These are phyloP conservation scores for Deroptyus accipitrinus DNA, from an alignment of 2,113 vertebrate species.

Conservation along the genomic window DNA sequence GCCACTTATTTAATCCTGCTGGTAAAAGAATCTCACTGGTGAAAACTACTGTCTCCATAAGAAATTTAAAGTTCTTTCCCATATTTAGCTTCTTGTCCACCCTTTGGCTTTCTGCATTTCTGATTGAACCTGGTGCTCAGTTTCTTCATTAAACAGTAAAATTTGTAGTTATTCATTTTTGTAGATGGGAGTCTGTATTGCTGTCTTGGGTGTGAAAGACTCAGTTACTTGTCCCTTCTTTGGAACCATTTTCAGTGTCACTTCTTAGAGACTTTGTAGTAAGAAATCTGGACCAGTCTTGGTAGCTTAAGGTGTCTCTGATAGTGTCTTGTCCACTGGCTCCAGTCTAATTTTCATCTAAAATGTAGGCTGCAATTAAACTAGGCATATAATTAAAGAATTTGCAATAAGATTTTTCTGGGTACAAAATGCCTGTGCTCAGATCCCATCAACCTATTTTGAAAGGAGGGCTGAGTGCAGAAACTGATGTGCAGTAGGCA, in stretches of 20 bases:
- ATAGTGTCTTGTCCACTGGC: not conserved
- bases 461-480: not conserved
- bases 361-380: not conserved
- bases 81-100: not conserved
- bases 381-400: not conserved
- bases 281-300: not conserved
- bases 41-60: not conserved
- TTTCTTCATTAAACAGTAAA: not conserved
- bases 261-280: not conserved
- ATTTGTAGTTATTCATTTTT: not conserved
- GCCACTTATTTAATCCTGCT: not conserved
- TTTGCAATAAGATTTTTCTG: not conserved
- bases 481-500: not conserved
- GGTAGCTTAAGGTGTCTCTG: not conserved
- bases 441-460: not conserved
- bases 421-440: not conserved
- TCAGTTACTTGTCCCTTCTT: not conserved
- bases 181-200: not conserved
- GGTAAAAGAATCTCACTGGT: not conserved
- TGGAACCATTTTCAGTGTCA: not conserved
- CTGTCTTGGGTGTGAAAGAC: not conserved
- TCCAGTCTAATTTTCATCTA: not conserved
- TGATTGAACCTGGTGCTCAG: not conserved
- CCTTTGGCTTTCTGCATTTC: not conserved
- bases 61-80: not conserved